Base-by-base conservation (phyloP, 2,888 invertebrate species). In the Hydroisotoma schaefferi region DNA sequence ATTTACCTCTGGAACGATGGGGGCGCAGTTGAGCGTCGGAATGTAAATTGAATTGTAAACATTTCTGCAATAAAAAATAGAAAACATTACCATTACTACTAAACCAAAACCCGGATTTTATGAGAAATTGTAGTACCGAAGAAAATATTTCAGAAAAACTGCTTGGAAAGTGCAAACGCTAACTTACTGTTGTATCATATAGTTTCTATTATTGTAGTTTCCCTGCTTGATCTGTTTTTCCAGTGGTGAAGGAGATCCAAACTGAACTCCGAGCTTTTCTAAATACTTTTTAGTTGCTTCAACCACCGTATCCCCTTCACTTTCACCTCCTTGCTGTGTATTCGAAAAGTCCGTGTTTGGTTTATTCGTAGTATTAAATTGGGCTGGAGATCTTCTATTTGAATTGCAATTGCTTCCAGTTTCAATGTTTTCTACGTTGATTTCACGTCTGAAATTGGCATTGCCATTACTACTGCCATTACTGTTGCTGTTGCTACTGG, bases 151-250 rank as follows among this genome's bases (percentile, higher is more conserved):
- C 33, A 8, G 15, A 33, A 33, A 33, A 10, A 10, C 4, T 43
- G 33, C 18, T n/a, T n/a, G 6, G 44, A 44, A 44, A n/a, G 6
- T 18, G 20, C 23, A 5, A 8, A n/a, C 4, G 33, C 27, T 47
- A 18, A 8, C 61, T 67, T 61, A 67, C 67, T 67, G 67, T 55
- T 67, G 67, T 29, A 67, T 67, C 67, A 67, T 63, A 29, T 64
- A 49, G 40, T 67, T 67, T 25, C 57, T 56, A 27, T 60, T 53
- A 25, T 38, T 59, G 2, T 27, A 6, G 29, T 29, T 49, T 51
- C 25, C 20, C 12, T 5, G 22, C 40, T 51, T 48, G 20, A 43
- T 18, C 23, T 5, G 22, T 6, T 20, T 43, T n/a, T 51, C 25
- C 10, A 37, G 18, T 20, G 59, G 55, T 18, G 38, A 43, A 6